phyloP scores from a whole-genome alignment of 2,888 invertebrate species.

The Thumatha senex region DNA sequence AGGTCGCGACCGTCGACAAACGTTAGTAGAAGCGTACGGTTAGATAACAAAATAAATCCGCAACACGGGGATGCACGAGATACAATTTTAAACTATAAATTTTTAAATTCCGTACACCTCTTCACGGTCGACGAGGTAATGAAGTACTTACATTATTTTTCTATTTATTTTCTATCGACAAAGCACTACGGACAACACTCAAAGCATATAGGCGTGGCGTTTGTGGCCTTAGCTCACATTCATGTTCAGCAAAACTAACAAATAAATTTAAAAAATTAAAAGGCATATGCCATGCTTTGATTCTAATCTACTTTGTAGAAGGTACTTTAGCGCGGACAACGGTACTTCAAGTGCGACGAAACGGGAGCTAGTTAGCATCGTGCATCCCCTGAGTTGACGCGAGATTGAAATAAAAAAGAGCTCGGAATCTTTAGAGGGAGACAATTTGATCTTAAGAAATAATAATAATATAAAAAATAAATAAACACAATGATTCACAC shows the following conservation, averaged over 20 bases:
- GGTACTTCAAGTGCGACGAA: slow-evolving; percentile 40
- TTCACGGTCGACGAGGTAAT: slow-evolving; percentile 44
- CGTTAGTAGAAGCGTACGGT: slow-evolving; percentile 81
- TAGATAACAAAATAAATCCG: slow-evolving; percentile 55
- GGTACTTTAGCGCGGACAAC: slow-evolving; percentile 41
- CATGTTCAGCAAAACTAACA: slow-evolving; percentile 43
- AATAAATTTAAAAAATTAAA: slow-evolving; percentile 42
- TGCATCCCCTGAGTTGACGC: slow-evolving; percentile 82
- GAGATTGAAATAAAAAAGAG: slow-evolving; percentile 66
- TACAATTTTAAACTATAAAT: slow-evolving; percentile 32
- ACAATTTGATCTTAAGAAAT: slow-evolving; percentile 64
- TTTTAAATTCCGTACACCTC: slow-evolving; percentile 63
- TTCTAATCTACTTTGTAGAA: slow-evolving; percentile 33
- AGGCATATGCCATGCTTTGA: slow-evolving; percentile 74
- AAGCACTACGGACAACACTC: slow-evolving; percentile 74
- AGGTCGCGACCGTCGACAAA: slow-evolving; percentile 63
- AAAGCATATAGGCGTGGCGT: slow-evolving; percentile 69
- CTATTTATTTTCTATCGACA: slow-evolving; percentile 37
- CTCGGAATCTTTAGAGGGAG: slow-evolving; percentile 80
- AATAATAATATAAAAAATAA: slow-evolving; percentile 49
- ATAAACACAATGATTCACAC: slow-evolving; percentile 63
- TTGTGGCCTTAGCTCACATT: slow-evolving; percentile 56
- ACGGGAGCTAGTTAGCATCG: slow-evolving; percentile 79
- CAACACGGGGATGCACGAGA: slow-evolving; percentile 81
- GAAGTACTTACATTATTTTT: slow-evolving; percentile 47